Conservation (phyloP, 2,888 invertebrate genomes). For the Caradrina kadenii region DNA sequence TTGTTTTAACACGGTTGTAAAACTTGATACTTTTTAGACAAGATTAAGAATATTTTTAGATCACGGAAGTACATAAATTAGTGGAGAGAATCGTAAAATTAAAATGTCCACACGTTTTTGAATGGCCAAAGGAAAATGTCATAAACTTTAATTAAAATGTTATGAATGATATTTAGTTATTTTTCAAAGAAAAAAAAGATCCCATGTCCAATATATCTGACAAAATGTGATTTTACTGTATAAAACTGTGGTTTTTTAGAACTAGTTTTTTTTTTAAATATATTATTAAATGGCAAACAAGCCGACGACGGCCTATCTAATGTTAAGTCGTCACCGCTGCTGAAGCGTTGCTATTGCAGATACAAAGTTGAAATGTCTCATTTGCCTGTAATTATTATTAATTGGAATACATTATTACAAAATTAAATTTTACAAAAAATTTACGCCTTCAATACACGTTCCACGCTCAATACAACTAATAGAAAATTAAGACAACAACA, state of each 20-base stretch:
- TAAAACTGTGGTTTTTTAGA: no score
- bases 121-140: not conserved
- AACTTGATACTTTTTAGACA: not conserved
- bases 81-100: slow-evolving; percentile 8
- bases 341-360: no score
- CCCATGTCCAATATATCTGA: not conserved
- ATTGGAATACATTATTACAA: no score
- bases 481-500: not conserved
- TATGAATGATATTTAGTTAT: slow-evolving; percentile 16
- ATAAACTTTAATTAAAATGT: slow-evolving; percentile 11
- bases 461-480: not conserved
- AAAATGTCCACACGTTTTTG: slow-evolving; percentile 20
- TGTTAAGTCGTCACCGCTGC: no score
- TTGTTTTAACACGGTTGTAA: not conserved
- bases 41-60: slow-evolving; percentile 17
- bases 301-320: no score
- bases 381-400: no score
- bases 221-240: not conserved
- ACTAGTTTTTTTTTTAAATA: no score
- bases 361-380: no score
- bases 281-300: no score
- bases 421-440: no score
- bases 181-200: slow-evolving; percentile 1
- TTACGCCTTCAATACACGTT: no score
- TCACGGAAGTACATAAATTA: slow-evolving; percentile 17